Percentiles rank a stretch among this genome's conserved stretches.
Evolutionary conservation across 1,140 invertebrate genomes (phyloP).

Genomic region (Leptopilina boulardi): DNA sequence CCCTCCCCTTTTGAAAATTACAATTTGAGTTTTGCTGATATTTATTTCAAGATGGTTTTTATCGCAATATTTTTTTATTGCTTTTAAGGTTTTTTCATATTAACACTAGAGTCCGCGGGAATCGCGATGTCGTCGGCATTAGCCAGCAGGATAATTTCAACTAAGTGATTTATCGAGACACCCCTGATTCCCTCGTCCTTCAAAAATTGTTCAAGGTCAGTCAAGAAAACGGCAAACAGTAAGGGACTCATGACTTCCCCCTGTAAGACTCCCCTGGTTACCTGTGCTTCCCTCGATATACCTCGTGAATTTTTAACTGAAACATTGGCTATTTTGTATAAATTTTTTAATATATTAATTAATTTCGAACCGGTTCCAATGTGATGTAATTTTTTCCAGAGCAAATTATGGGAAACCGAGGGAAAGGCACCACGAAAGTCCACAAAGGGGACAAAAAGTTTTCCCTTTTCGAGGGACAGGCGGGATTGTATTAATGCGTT

Average conservation of each 20-base stretch:
- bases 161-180: not conserved
- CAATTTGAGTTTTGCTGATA: conserved; percentile 50
- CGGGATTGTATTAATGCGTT: not conserved
- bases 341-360: not conserved
- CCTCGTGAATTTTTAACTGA: not conserved
- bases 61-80: not conserved
- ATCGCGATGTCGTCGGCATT: not conserved
- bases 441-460: not conserved
- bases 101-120: not conserved
- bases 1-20: conserved; percentile 49
- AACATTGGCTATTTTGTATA: not conserved
- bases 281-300: not conserved
- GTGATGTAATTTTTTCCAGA: not conserved
- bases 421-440: not conserved
- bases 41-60: conserved; percentile 43
- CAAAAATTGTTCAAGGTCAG: not conserved
- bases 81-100: not conserved
- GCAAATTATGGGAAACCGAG: not conserved
- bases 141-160: not conserved
- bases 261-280: conserved; percentile 22
- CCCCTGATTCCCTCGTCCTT: not conserved
- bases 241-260: conserved; percentile 1
- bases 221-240: not conserved
- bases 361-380: not conserved
- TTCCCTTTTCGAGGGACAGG: not conserved